A percentile compares a stretch with the other conserved stretches of the same genome.
phyloP scores from a whole-genome alignment of 2,888 invertebrate genomes.

The Nineta flava region DNA sequence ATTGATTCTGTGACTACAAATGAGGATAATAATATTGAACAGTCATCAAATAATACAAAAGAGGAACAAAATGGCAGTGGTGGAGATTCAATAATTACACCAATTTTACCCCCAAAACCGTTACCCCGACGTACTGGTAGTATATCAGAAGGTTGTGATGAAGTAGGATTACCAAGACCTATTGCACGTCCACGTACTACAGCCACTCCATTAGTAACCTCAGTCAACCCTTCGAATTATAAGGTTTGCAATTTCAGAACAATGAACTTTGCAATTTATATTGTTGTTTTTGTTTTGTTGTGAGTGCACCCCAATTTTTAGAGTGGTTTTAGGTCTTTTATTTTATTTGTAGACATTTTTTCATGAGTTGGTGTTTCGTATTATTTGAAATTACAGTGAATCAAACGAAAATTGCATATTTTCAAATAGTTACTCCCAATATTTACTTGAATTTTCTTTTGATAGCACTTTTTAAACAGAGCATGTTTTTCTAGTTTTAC shows the following conservation, averaged over 20 bases:
- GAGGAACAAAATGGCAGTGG: conserved; percentile 2
- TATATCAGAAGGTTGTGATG: conserved; percentile 45
- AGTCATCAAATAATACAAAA: background rate
- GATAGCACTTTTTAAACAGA: no score
- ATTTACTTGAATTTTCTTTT: no score
- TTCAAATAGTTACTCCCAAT: no score
- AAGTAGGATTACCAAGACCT: conserved; percentile 39
- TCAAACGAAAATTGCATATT: no score
- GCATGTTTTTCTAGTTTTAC: no score
- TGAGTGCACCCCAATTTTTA: conserved; percentile 4
- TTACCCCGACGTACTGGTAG: conserved; percentile 55
- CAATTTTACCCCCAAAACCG: conserved; percentile 55
- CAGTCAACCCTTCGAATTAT: conserved; percentile 47
- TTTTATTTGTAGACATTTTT: conserved; percentile 7
- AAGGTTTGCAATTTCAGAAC: conserved; percentile 40
- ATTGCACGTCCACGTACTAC: conserved; percentile 55
- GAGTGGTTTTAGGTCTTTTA: conserved; percentile 10
- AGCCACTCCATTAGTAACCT: conserved; percentile 40
- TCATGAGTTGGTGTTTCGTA: no score
- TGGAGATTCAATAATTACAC: conserved; percentile 20
- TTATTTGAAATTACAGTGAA: no score
- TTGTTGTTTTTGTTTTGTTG: conserved; percentile 12
- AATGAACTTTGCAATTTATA: no score
- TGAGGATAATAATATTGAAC: background rate
- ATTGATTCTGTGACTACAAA: background rate